phyloP scores from a whole-genome alignment of 2,888 invertebrate genomes.

The Tuberolachnus salignus region DNA sequence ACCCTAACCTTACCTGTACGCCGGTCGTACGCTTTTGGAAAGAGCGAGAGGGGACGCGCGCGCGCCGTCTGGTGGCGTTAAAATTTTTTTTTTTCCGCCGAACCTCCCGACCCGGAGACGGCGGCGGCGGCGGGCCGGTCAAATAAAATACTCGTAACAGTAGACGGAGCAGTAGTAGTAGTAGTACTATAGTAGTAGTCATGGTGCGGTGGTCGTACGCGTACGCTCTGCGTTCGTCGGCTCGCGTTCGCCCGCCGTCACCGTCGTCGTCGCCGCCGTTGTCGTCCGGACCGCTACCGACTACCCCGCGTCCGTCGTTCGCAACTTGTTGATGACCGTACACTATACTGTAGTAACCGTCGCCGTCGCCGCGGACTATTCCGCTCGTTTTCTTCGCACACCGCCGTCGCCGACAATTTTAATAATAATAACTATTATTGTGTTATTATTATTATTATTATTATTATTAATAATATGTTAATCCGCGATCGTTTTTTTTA shows the following conservation, averaged over 20 bases:
- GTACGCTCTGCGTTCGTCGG: slow-evolving; percentile 44
- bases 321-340: slow-evolving; percentile 53
- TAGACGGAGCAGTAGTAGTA: not conserved
- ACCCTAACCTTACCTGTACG: not conserved
- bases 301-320: slow-evolving; percentile 12
- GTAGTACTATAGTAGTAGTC: slow-evolving; percentile 45
- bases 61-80: slow-evolving; percentile 51
- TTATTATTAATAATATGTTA: slow-evolving; percentile 8
- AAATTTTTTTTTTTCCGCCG: slow-evolving; percentile 6
- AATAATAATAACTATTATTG: not conserved
- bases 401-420: not conserved
- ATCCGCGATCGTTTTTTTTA: not conserved
- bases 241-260: slow-evolving; percentile 24
- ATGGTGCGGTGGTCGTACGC: slow-evolving; percentile 54
- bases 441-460: not conserved
- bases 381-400: not conserved
- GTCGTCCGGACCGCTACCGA: not conserved
- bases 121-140: slow-evolving; percentile 37
- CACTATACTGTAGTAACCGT: not conserved
- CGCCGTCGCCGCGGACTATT: not conserved
- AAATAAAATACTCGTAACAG: slow-evolving; percentile 32
- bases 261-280: not conserved
- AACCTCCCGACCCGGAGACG: not conserved
- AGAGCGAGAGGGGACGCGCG: not conserved
- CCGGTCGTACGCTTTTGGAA: not conserved